phyloP scores from a whole-genome alignment of 2,888 invertebrate genomes.

The Eristalis arbustorum region DNA sequence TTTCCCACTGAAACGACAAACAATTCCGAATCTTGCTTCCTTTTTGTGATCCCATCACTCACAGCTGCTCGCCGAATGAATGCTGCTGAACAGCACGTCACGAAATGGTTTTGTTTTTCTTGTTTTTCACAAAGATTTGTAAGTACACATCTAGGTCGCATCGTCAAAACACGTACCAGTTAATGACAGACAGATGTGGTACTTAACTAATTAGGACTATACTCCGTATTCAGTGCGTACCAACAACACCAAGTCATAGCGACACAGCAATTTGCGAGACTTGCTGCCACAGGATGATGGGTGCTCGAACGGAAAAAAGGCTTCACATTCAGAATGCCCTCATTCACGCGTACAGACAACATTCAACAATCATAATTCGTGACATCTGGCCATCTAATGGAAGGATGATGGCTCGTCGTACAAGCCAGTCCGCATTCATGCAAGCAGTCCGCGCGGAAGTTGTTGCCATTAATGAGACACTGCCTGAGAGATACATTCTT shows the following conservation, averaged over 20 bases:
- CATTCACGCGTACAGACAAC: background rate
- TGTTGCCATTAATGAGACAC: background rate
- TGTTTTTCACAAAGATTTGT: background rate
- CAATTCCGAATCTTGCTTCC: background rate
- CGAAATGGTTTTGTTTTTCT: background rate
- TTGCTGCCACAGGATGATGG: background rate
- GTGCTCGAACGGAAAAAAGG: background rate
- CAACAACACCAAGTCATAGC: background rate
- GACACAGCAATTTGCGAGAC: background rate
- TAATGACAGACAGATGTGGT: background rate
- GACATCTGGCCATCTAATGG: background rate
- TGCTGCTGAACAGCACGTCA: background rate
- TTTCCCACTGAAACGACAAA: background rate
- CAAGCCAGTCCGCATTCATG: background rate
- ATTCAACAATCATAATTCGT: background rate
- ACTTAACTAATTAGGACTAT: background rate
- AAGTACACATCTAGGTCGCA: background rate
- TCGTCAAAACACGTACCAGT: background rate
- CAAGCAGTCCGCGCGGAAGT: background rate
- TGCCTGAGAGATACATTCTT: background rate
- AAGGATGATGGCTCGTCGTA: background rate
- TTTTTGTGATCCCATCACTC: background rate
- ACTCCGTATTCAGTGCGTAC: background rate
- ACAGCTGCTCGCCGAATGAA: background rate
- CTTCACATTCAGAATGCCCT: background rate